Evolutionary conservation across 2,797 vertebrate species (phyloP).

Genomic region (Sebastiscus albofasciatus): DNA sequence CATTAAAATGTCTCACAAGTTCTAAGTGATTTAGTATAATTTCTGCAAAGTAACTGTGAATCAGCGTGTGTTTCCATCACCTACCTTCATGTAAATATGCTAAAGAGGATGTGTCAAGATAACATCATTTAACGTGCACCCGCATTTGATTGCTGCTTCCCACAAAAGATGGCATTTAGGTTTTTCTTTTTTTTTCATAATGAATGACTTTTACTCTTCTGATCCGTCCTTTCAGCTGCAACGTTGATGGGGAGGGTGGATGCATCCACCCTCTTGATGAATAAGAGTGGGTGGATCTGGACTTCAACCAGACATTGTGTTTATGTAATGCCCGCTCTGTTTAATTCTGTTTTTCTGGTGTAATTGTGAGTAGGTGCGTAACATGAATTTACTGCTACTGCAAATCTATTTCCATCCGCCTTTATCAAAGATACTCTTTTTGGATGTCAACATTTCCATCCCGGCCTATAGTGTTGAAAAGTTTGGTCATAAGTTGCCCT

Average conservation of each 20-base stretch:
- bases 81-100: slow-evolving; percentile 2
- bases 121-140: neutral
- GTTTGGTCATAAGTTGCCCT: neutral
- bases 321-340: neutral
- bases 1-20: neutral
- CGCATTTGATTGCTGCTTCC: neutral
- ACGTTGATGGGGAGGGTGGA: neutral
- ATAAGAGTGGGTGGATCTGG: neutral
- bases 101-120: neutral
- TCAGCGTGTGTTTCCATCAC: neutral
- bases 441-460: neutral
- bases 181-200: neutral
- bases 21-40: neutral
- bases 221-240: neutral
- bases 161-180: neutral
- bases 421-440: neutral
- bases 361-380: neutral
- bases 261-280: neutral
- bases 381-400: neutral
- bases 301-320: neutral
- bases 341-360: neutral
- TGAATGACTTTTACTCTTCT: neutral
- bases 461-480: neutral
- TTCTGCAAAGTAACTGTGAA: neutral
- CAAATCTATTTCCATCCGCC: neutral